Conservation (phyloP, 2,888 invertebrate genomes). For the Capitulum mitella region DNA sequence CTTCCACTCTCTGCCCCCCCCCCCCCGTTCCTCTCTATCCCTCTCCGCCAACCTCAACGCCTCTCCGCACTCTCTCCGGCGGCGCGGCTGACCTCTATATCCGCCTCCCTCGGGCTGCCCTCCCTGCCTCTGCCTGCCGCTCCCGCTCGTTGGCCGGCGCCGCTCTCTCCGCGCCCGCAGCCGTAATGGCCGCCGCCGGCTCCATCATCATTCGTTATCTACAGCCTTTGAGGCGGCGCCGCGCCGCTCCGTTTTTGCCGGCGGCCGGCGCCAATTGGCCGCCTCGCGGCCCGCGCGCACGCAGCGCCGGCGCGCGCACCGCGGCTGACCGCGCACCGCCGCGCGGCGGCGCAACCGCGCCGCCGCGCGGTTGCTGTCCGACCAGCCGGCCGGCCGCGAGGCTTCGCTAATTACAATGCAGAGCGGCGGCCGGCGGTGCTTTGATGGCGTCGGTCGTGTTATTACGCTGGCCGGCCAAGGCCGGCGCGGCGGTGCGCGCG, state of each 20-base stretch:
- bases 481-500: neutral
- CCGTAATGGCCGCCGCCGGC: neutral
- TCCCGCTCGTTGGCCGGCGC: too few species aligned
- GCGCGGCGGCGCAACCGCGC: neutral
- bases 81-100: too few species aligned
- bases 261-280: neutral
- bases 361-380: neutral
- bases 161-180: neutral
- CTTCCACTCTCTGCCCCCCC: neutral
- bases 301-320: neutral
- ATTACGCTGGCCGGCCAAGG: neutral
- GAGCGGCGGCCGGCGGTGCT: neutral
- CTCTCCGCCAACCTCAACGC: neutral
- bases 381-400: neutral
- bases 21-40: neutral
- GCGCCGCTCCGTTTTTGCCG: neutral
- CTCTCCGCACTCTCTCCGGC: neutral
- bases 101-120: too few species aligned
- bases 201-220: neutral
- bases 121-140: too few species aligned
- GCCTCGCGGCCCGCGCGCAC: neutral
- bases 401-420: neutral
- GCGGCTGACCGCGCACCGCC: too few species aligned
- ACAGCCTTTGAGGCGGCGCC: conserved; percentile 2
- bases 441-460: neutral